Evolutionary conservation across 2,888 invertebrate genomes (phyloP), one percentile per base, ranked within the genome.

Genomic region (Camponotus fellah): DNA sequence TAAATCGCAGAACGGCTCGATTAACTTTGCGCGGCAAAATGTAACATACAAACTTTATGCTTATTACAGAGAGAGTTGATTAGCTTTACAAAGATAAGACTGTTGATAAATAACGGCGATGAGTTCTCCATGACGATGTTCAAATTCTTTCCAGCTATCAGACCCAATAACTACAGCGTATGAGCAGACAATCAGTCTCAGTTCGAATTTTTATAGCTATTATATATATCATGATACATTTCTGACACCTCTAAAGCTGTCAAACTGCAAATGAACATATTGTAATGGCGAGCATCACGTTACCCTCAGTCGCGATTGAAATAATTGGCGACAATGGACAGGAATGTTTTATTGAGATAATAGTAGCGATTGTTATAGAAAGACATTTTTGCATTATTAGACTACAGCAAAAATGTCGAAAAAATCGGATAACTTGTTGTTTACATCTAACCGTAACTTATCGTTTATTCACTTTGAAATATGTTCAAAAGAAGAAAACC

Each of bases 281-380:
- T 46, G 46, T 8, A 14, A 46, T 17, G 8, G 12, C 6, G 1
- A 60, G 4, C 58, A 34, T 46, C 6, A 46, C 0, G n/a, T 34
- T 71, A 10, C 8, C 12, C 9, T 46, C 21, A 69, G 8, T 37
- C 46, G 79, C 58, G 79, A 60, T 46, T 79, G 79, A 79, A 58
- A 71, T 0, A 71, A 79, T 37, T 60, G 71, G 0, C 79, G 43
- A 71, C 3, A 21, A 71, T 9, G 10, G 21, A 71, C 6, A 79
- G 46, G 0, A 9, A 0, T 0, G 0, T 34, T 79, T 79, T 79
- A 1, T 79, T 79, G 3, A 60, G 10, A 17, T 46, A 10, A 60
- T 79, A 79, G n/a, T 69, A 79, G 2, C 21, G 43, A 26, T 46
- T 79, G 12, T 71, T 34, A 9, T 71, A 79, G 21, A 79, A 34